phyloP scores from a whole-genome alignment of 2,113 vertebrate genomes.

The Stomatorhinus ivindoensis region DNA sequence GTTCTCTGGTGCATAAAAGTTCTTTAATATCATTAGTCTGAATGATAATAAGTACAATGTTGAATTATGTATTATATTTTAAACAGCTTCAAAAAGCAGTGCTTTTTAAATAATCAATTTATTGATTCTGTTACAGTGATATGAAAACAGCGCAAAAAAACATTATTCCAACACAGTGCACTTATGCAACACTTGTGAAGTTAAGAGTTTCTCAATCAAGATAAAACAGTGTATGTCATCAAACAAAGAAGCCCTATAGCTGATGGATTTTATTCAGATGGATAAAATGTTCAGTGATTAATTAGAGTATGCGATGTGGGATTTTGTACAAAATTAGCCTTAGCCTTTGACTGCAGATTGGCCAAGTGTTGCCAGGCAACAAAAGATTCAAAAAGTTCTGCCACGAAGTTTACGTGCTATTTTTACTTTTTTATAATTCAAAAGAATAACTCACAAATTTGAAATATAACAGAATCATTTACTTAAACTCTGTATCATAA shows the following conservation, averaged over 20 bases:
- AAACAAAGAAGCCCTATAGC: background rate
- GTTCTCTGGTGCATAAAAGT: background rate
- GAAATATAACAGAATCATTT: background rate
- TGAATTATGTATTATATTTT: slow-evolving; percentile 4
- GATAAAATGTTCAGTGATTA: background rate
- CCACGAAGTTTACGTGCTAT: background rate
- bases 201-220: background rate
- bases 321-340: background rate
- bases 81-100: background rate
- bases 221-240: background rate
- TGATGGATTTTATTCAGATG: background rate
- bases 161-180: background rate
- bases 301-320: background rate
- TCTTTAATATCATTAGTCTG: background rate
- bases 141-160: background rate
- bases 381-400: background rate
- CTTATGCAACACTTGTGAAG: background rate
- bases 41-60: background rate
- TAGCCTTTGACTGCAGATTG: background rate
- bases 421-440: background rate
- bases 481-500: background rate
- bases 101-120: background rate
- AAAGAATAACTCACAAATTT: background rate
- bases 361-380: slow-evolving; percentile 1
- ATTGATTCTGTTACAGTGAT: background rate